Percentiles rank a stretch among this genome's conserved stretches.
These are phyloP conservation scores for Apamea monoglypha DNA, from an alignment of 2,888 invertebrate species.

Conservation along the genomic window DNA sequence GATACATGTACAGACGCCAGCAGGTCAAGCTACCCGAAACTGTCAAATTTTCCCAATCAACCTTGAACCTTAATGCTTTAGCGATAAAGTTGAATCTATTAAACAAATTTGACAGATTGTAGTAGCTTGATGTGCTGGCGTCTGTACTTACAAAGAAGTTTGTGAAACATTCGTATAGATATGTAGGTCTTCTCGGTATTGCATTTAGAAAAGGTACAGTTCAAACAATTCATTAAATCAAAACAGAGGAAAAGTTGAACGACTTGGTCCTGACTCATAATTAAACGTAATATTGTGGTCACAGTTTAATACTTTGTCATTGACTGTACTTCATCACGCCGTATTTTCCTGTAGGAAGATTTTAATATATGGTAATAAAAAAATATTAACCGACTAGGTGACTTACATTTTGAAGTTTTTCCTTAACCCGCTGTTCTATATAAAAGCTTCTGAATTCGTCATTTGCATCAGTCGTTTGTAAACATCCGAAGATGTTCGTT, in stretches of 20 bases:
- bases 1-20: background rate
- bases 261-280: constrained; percentile 51
- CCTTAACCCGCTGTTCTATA: constrained; percentile 79
- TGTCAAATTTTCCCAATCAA: no score
- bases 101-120: no score
- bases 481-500: constrained; percentile 74
- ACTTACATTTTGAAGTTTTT: constrained; percentile 76
- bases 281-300: constrained; percentile 50
- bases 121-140: no score
- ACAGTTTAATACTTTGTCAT: constrained; percentile 54
- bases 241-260: constrained; percentile 22
- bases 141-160: background rate
- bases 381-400: constrained; percentile 76
- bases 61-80: no score
- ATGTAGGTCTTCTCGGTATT: background rate
- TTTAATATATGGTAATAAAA: constrained; percentile 77
- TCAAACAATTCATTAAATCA: background rate
- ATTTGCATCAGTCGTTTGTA: constrained; percentile 70
- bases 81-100: no score
- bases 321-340: constrained; percentile 68
- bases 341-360: constrained; percentile 86
- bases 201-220: background rate
- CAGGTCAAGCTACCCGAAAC: no score
- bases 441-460: constrained; percentile 69
- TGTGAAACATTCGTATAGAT: background rate